A percentile compares a stretch with the other conserved stretches of the same genome.
Conservation (phyloP, 1,140 invertebrate genomes). For the Thalassaphorura encarpata region DNA sequence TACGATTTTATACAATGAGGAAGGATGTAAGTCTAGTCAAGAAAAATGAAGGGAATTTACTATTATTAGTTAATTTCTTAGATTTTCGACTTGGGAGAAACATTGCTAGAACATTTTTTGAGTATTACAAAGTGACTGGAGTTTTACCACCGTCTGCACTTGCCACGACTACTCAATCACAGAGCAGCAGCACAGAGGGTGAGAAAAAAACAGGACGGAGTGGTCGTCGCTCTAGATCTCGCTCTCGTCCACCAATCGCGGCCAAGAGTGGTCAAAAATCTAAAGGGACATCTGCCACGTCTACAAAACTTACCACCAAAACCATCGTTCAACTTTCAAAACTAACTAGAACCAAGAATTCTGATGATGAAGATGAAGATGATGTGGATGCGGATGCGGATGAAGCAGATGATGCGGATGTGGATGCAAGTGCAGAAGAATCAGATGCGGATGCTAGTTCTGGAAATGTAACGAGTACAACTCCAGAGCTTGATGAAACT, state of each 20-base stretch:
- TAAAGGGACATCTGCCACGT: not conserved
- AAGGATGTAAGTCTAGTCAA: constrained; percentile 71
- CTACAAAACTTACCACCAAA: constrained; percentile 7
- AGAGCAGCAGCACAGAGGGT: constrained; percentile 40
- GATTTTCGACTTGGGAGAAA: constrained; percentile 63
- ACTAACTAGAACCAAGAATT: constrained; percentile 11
- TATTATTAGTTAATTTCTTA: constrained; percentile 28
- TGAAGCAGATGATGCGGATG: not conserved
- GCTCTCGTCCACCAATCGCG: not conserved
- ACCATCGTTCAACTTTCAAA: constrained; percentile 20
- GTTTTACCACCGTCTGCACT: constrained; percentile 50
- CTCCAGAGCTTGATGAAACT: not conserved
- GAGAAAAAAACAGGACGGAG: constrained; percentile 31
- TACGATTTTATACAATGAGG: constrained; percentile 74
- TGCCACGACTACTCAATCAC: constrained; percentile 42
- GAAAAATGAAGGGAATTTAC: not conserved
- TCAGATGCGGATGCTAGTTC: not conserved
- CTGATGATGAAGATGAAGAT: not conserved
- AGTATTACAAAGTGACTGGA: constrained; percentile 67
- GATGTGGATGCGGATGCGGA: not conserved
- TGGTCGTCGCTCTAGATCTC: constrained; percentile 7
- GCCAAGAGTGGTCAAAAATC: not conserved
- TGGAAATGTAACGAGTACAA: not conserved
- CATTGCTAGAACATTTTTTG: constrained; percentile 59
- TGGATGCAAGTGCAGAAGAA: not conserved